These are phyloP conservation scores for Drosophila quasianomalipes DNA, from an alignment of 2,888 invertebrate genomes.

Conservation along the genomic window DNA sequence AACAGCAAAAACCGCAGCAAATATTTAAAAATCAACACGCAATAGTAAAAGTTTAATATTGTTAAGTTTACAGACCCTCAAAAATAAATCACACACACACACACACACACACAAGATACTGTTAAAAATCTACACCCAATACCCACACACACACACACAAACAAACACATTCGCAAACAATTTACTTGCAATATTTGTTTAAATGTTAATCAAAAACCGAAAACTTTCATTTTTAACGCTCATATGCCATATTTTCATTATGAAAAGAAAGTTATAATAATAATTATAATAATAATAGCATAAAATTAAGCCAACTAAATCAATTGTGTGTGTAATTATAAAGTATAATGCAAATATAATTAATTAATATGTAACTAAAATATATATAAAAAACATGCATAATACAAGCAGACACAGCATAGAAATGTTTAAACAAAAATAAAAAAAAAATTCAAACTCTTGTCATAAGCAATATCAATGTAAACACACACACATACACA, in stretches of 20 bases:
- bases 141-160: background rate
- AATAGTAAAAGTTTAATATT: slow-evolving; percentile 71
- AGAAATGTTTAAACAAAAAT: slow-evolving; percentile 47
- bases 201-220: slow-evolving; percentile 60
- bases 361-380: slow-evolving; percentile 52
- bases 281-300: slow-evolving; percentile 66
- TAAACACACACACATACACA: slow-evolving; percentile 20
- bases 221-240: slow-evolving; percentile 51
- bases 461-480: slow-evolving; percentile 39
- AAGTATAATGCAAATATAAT: slow-evolving; percentile 71
- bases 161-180: slow-evolving; percentile 29
- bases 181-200: slow-evolving; percentile 73
- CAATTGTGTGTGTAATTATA: slow-evolving; percentile 71
- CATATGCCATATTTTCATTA: slow-evolving; percentile 77
- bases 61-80: slow-evolving; percentile 66
- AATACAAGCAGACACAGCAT: slow-evolving; percentile 43
- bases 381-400: slow-evolving; percentile 32
- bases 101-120: slow-evolving; percentile 30
- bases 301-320: slow-evolving; percentile 66
- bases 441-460: slow-evolving; percentile 9
- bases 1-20: slow-evolving; percentile 8
- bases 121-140: slow-evolving; percentile 19
- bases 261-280: slow-evolving; percentile 64
- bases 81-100: slow-evolving; percentile 14
- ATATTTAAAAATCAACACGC: slow-evolving; percentile 31